Base-by-base conservation (phyloP, 1,140 invertebrate genomes). In the Atta colombica region DNA sequence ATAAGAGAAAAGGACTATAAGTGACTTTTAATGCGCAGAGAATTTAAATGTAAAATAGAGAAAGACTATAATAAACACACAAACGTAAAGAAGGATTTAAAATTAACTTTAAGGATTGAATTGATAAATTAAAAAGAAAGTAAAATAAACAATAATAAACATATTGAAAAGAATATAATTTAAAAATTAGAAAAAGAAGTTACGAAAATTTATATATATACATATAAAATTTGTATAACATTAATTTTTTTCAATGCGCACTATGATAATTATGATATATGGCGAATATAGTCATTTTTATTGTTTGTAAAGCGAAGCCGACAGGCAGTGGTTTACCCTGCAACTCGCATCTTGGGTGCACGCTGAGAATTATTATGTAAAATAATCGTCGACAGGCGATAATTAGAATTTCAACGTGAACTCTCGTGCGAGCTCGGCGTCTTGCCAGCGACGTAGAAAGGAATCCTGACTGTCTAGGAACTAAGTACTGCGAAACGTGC, bases 371-470 rank as follows among this genome's bases (percentile, higher is more conserved):
- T 74, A 31, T 74, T 81, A 55, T 35, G 49, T 55, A 35, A 55
- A 81, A 60, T 69, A 69, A 51, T 66, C 45, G 77, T 25, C 63
- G 51, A 31, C 55, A 31, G 58, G 61, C n/a, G 69, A 84, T 84
- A 74, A 84, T 84, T 49, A 74, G 80, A 75, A 84, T 84, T 84
- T 75, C 55, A 84, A 49, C 21, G 16, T 45, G 16, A 71, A 84
- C 39, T 45, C n/a, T 72, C 51, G 25, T 14, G 69, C n/a, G 51
- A 71, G 16, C 68, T 82, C 68, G 80, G 55, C 65, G 58, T 81
- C 55, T 82, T 82, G 80, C 80, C 68, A 82, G 55, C 80, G 53
- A 61, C 69, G 55, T 8, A 74, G 69, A 80, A 69, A 77, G 82
- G 77, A 88, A 72, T 69, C 71, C 72, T 55, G 77, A 74, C 77